These are phyloP conservation scores for Bedellia somnulentella DNA, from an alignment of 2,888 invertebrate genomes.

Conservation along the genomic window DNA sequence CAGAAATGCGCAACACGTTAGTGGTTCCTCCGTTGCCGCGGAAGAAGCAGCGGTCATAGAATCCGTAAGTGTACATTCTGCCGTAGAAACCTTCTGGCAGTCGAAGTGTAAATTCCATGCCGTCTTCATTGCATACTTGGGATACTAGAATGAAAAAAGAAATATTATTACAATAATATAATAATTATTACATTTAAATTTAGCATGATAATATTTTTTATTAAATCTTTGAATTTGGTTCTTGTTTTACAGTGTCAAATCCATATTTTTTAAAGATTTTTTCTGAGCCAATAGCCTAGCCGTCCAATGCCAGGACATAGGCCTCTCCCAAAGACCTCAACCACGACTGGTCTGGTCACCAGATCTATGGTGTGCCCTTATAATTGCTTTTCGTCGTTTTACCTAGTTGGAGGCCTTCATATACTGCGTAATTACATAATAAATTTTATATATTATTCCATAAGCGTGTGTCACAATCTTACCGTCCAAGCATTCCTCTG, in stretches of 20 bases:
- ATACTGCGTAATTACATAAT: no score
- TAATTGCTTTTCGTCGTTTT: no score
- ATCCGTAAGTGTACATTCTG: conserved; percentile 88
- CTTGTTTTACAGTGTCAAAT: background rate
- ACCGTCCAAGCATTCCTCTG: conserved; percentile 87
- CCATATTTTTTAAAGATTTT: background rate
- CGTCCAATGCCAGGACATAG: no score
- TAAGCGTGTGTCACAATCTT: no score
- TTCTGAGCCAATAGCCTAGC: no score
- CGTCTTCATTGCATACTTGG: conserved; percentile 90
- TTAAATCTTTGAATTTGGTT: background rate
- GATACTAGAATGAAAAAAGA: conserved; percentile 62
- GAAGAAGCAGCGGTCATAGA: conserved; percentile 89
- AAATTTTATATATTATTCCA: no score
- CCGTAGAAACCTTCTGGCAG: conserved; percentile 89
- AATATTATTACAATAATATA: conserved; percentile 5
- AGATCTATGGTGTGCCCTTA: no score
- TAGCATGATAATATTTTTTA: background rate
- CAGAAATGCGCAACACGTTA: conserved; percentile 82
- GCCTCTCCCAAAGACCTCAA: no score
- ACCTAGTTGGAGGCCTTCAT: no score
- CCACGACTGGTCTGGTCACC: no score
- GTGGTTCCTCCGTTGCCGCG: conserved; percentile 85
- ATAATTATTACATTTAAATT: background rate
- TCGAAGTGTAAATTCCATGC: conserved; percentile 89